Evolutionary conservation across 1,140 invertebrate species (phyloP).

Genomic region (Drosophila baimaii): DNA sequence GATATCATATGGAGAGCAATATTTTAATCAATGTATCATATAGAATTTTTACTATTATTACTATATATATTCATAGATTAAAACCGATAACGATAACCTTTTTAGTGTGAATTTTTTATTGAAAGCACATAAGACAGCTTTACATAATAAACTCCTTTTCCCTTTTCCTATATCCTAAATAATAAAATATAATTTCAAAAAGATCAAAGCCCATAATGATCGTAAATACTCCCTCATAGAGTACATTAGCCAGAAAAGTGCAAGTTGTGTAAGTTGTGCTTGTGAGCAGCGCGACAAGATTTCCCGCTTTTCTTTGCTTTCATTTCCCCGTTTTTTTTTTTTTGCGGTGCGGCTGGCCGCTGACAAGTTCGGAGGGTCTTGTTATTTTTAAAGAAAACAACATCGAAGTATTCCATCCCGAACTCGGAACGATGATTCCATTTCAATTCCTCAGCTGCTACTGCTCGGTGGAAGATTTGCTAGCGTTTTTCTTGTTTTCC

Average conservation of each 20-base stretch:
- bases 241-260: slow-evolving; percentile 20
- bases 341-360: slow-evolving; percentile 3
- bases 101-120: too few relatives aligned
- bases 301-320: slow-evolving; percentile 41
- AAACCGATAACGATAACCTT: too few relatives aligned
- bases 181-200: neutral
- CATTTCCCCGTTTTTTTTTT: slow-evolving; percentile 32
- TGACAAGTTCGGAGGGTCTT: slow-evolving; percentile 59
- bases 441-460: slow-evolving; percentile 29
- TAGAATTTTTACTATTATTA: too few relatives aligned
- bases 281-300: slow-evolving; percentile 36
- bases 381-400: slow-evolving; percentile 53
- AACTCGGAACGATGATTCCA: slow-evolving; percentile 26
- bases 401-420: slow-evolving; percentile 45
- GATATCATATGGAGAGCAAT: too few relatives aligned
- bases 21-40: too few relatives aligned
- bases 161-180: neutral
- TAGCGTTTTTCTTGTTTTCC: neutral
- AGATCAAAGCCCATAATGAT: neutral
- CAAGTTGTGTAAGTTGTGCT: slow-evolving; percentile 32
- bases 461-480: slow-evolving; percentile 31
- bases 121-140: too few relatives aligned
- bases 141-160: too few relatives aligned
- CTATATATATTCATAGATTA: too few relatives aligned
- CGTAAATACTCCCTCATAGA: neutral